Evolutionary conservation across 2,888 invertebrate species (phyloP), one percentile per base, ranked within the genome.

Genomic region (Eilema caniola): DNA sequence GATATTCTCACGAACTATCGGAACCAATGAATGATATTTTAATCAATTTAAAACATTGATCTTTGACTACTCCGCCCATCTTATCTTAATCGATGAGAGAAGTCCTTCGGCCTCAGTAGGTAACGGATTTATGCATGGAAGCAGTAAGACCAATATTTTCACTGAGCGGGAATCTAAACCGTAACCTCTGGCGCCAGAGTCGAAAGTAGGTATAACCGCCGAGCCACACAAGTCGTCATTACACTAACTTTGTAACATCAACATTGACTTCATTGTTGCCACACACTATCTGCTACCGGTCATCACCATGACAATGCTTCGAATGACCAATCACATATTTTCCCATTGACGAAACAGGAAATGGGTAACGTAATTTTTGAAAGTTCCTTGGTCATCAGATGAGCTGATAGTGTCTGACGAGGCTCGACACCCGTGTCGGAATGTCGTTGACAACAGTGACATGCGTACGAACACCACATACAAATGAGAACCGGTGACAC

Each of bases 401-500:
- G 69, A 53, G 10, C 41, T 33, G 69, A 65, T 61, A 59, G 69
- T 25, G 61, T 23, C 16, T 61, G 67, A 66, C 53, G 62, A 33
- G 62, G 63, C 24, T 12, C 25, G n/a, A 14, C 14, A 14, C 61
- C 28, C 61, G 16, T 62, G 47, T 41, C 53, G 70, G 70, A 70
- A 70, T 70, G 70, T 67, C 70, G 66, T 23, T 62, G 53, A 69
- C 70, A 62, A 69, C 69, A 62, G 64, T 53, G 67, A 62, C 64
- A 64, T 53, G 53, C 53, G 53, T 3, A 59, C 71, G 71, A 62
- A 57, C 67, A 23, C 41, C 12, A 66, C 64, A 72, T 78, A 80
- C 71, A 56, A 73, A 74, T 68, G 70, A 72, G 31, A 5, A 28
- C 28, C n/a, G 62, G 23, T 71, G 77, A 74, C 72, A 73, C 66